These are phyloP conservation scores for Procavia capensis DNA, from an alignment of 2,113 vertebrate species.

Conservation along the genomic window DNA sequence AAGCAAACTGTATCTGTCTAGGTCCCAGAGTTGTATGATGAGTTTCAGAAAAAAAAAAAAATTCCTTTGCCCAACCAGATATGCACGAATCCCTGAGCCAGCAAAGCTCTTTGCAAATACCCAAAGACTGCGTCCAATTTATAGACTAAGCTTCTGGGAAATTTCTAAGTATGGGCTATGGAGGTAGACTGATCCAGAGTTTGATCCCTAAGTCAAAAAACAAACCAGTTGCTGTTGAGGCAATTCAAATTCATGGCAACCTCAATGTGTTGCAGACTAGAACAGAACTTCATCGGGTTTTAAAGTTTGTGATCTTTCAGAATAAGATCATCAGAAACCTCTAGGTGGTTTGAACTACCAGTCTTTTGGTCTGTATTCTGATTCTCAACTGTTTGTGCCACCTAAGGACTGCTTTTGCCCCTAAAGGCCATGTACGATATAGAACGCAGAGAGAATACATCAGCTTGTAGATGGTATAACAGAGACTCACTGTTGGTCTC, in stretches of 20 bases:
- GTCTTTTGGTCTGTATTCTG: background rate
- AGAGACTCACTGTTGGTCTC: background rate
- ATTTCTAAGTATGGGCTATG: background rate
- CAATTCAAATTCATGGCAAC: too few species aligned
- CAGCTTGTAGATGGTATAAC: fast-evolving
- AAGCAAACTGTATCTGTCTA: background rate
- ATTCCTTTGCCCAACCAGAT: background rate
- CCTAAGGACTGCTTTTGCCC: background rate
- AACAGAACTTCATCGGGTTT: too few species aligned
- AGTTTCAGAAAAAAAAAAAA: background rate
- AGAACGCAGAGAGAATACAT: background rate
- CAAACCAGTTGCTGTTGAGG: too few species aligned
- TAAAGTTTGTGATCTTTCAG: too few species aligned
- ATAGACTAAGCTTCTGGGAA: background rate
- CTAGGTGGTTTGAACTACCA: background rate
- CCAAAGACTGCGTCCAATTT: background rate
- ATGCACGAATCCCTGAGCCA: background rate
- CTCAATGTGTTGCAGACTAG: too few species aligned
- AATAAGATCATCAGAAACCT: background rate
- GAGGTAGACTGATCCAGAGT: background rate
- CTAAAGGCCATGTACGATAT: background rate
- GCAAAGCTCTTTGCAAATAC: background rate
- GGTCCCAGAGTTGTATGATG: background rate
- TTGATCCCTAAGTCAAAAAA: background rate
- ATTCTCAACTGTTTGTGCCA: background rate